Conservation (phyloP, 2,888 invertebrate genomes). For the Cataglyphis albicans region DNA sequence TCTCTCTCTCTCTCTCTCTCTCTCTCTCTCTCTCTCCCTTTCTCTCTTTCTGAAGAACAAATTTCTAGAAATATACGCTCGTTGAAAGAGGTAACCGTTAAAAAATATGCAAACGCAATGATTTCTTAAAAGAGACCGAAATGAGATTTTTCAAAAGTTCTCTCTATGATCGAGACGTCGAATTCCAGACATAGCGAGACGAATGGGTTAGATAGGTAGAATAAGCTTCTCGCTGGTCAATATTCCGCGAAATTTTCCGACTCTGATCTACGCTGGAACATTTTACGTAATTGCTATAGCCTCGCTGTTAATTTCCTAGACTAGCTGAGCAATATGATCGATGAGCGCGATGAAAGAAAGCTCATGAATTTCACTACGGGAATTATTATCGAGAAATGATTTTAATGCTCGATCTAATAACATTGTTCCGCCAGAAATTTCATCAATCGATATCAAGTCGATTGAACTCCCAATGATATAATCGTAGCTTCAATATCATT, state of each 20-base stretch:
- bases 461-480: not conserved
- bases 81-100: not conserved
- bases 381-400: constrained; percentile 46
- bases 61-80: not conserved
- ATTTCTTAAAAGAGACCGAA: not conserved
- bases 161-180: constrained; percentile 24
- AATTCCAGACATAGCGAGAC: not conserved
- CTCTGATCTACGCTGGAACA: constrained; percentile 1
- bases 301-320: constrained; percentile 45
- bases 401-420: constrained; percentile 38
- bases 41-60: not conserved
- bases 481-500: not conserved
- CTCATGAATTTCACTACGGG: constrained; percentile 17
- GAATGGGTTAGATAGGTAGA: not conserved
- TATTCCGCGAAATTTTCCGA: constrained; percentile 29
- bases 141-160: constrained; percentile 1
- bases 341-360: constrained; percentile 43
- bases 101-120: not conserved
- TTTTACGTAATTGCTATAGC: constrained; percentile 21
- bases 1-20: too few species aligned
- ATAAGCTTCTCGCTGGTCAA: constrained; percentile 14
- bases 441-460: constrained; percentile 8
- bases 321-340: constrained; percentile 43
- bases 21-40: too few species aligned
- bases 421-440: constrained; percentile 24